Base-by-base conservation (phyloP, 2,113 vertebrate genomes). In the Sylvietta virens region DNA sequence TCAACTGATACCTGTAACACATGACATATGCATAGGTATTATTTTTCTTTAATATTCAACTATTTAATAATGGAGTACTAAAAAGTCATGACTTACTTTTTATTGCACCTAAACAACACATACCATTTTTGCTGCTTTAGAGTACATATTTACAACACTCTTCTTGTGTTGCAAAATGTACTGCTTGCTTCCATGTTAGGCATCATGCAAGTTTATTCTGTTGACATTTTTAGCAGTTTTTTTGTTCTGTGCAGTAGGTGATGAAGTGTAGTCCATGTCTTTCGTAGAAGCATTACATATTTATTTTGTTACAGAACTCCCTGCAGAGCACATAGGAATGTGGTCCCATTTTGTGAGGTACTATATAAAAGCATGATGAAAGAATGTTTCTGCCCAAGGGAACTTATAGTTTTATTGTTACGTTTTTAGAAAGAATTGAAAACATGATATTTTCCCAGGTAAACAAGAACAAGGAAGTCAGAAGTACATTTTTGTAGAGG, bases 271-370 rank as follows among this genome's bases (percentile, higher is more conserved):
- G 45, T 47, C 58, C 7, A 82, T 87, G 15, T 86, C 28, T 80
- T 92, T 94, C 58, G 78, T 92, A 54, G 51, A 91, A 86, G 16
- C 28, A 88, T 93, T 86, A 83, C 37, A 89, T 94, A 88, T 56
- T 94, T 21, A 81, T 90, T 90, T 88, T 67, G 27, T 70, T 50
- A 19, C 33, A 91, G 39, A 88, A 74, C 22, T 92, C 76, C 72
- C 56, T 81, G 35, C 13, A 81, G 91, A 86, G 48, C 57, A n/a
- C 40, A 51, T 1, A 1, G 65, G 44, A 81, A 26, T 26, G 21
- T 15, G 22, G 23, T 76, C 33, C 81, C 20, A 61, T 85, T 96
- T 81, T 91, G 72, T 61, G 84, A 90, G 40, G 16, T 62, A 35
- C 27, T 57, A 11, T 44, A 70, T 31, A 94, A 94, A 88, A 87